Evolutionary conservation across 1,140 invertebrate species (phyloP).

Genomic region (Lamellibrachia luymesi): DNA sequence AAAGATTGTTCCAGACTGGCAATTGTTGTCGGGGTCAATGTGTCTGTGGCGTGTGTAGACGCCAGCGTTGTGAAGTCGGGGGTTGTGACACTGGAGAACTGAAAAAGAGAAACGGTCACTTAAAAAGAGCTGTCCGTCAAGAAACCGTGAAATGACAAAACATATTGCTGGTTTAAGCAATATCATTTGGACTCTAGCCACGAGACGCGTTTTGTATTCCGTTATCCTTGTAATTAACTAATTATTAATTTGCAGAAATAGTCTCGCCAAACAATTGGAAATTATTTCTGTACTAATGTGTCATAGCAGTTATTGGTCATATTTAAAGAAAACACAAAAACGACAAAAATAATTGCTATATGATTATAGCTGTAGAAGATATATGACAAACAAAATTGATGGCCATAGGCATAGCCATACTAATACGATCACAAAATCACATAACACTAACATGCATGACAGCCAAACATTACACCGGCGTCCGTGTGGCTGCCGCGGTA

Average conservation of each 20-base stretch:
- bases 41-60: neutral
- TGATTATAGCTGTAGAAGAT: neutral
- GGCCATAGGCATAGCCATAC: neutral
- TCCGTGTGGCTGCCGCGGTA: neutral
- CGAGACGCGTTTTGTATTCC: too few relatives aligned
- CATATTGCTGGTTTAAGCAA: neutral
- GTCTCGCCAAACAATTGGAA: neutral
- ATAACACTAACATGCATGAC: neutral
- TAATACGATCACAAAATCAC: neutral
- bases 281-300: neutral
- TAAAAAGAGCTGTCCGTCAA: neutral
- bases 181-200: neutral
- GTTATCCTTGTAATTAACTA: neutral
- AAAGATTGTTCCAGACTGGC: slow-evolving; percentile 82
- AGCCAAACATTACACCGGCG: neutral
- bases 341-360: neutral
- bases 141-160: neutral
- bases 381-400: neutral
- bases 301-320: neutral
- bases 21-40: slow-evolving; percentile 85
- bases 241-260: neutral
- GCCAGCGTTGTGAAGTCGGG: neutral
- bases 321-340: neutral
- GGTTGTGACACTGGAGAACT: neutral
- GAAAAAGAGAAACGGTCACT: neutral